Percentiles rank a stretch among this genome's conserved stretches.
Conservation (phyloP, 2,797 vertebrate species). For the Synanceia verrucosa region DNA sequence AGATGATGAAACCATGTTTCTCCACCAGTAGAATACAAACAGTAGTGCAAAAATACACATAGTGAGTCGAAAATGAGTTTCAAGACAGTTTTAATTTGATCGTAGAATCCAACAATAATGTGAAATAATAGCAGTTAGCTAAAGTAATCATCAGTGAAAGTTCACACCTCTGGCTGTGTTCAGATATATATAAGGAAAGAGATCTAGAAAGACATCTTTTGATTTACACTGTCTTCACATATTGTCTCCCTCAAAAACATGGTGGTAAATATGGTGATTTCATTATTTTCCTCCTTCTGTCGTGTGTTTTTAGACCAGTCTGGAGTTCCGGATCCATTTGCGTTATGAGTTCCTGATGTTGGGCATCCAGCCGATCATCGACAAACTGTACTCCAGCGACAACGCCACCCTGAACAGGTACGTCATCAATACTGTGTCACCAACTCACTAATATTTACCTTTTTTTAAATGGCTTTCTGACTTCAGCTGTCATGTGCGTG, state of each 20-base stretch:
- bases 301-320: conserved; percentile 82
- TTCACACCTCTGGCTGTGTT: too few species aligned
- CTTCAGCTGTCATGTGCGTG: not conserved
- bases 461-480: too few species aligned
- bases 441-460: not conserved
- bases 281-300: too few species aligned
- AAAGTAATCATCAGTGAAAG: too few species aligned
- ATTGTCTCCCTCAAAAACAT: too few species aligned
- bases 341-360: conserved; percentile 97
- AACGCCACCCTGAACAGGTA: conserved; percentile 93
- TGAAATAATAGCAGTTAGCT: not conserved
- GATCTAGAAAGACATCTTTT: not conserved
- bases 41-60: not conserved
- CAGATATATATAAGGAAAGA: too few species aligned
- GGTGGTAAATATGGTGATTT: too few species aligned
- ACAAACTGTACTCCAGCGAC: conserved; percentile 92
- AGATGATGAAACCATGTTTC: not conserved
- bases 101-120: not conserved
- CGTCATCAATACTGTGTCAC: not conserved
- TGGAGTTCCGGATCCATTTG: conserved; percentile 95
- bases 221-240: too few species aligned
- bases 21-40: not conserved
- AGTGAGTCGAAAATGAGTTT: not conserved
- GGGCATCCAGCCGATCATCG: conserved; percentile 95
- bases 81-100: not conserved